Evolutionary conservation across 2,888 invertebrate species (phyloP).

Genomic region (Diaperis boleti): DNA sequence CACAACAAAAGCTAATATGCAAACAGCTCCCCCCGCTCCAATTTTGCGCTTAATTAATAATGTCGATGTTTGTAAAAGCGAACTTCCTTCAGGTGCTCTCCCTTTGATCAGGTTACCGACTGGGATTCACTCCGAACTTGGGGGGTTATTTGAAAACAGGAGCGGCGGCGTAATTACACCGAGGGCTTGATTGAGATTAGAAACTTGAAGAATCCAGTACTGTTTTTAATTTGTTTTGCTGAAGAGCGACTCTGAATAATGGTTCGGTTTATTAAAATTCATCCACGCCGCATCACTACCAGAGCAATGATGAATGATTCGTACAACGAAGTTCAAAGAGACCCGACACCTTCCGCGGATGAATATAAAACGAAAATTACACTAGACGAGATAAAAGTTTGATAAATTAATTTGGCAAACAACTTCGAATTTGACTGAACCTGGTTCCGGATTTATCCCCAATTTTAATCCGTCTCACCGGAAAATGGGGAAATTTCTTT

Average conservation of each 20-base stretch:
- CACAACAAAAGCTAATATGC: too few species aligned
- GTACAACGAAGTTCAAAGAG: conserved; percentile 26
- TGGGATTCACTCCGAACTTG: background rate
- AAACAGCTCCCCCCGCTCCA: too few species aligned
- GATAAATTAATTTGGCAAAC: conserved; percentile 33
- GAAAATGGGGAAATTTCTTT: too few species aligned
- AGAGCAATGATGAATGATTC: conserved; percentile 28
- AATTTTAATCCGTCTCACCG: conserved; percentile 28
- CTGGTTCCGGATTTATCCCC: conserved; percentile 10
- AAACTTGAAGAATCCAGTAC: background rate
- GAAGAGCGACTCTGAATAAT: conserved; percentile 8
- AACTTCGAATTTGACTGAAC: conserved; percentile 20
- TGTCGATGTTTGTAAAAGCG: background rate
- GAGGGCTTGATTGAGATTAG: background rate
- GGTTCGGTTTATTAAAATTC: conserved; percentile 25
- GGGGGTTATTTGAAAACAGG: background rate
- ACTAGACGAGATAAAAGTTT: conserved; percentile 21
- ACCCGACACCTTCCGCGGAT: conserved; percentile 23
- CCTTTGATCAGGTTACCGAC: background rate
- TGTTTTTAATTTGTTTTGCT: conserved; percentile 3
- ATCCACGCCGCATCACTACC: conserved; percentile 13
- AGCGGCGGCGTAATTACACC: background rate
- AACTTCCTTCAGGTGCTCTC: background rate
- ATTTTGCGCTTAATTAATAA: background rate
- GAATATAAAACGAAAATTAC: conserved; percentile 36